Conservation (phyloP, 2,797 vertebrate species). For the Danio aesculapii region DNA sequence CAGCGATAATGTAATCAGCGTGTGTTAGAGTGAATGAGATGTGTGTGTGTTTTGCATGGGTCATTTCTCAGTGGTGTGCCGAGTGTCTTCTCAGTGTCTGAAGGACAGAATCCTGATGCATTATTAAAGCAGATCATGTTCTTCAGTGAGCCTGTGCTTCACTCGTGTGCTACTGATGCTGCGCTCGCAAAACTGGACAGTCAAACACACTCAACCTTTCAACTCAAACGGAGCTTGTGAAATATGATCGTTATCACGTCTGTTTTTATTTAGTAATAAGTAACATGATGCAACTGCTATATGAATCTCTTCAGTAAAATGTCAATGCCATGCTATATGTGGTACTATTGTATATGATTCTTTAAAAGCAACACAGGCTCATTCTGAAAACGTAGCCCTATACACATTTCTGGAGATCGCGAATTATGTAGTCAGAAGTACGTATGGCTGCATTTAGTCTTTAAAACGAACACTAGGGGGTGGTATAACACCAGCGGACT, state of each 20-base stretch:
- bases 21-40: background rate
- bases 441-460: no score
- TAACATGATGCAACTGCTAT: no score
- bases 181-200: background rate
- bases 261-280: no score
- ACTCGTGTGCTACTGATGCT: constrained; percentile 71
- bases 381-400: no score
- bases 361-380: no score
- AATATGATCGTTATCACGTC: background rate
- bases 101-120: constrained; percentile 74
- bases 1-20: background rate
- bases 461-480: no score
- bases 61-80: background rate
- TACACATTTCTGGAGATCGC: no score
- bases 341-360: no score
- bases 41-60: background rate
- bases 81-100: constrained; percentile 47
- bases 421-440: no score
- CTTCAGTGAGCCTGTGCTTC: constrained; percentile 71
- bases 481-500: no score
- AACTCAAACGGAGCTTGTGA: background rate
- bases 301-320: no score
- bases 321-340: no score
- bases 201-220: background rate
- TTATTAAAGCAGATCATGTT: constrained; percentile 79